Percentiles rank a stretch among this genome's conserved stretches.
These are phyloP conservation scores for Drosophila infuscata DNA, from an alignment of 2,888 invertebrate genomes.

Conservation along the genomic window DNA sequence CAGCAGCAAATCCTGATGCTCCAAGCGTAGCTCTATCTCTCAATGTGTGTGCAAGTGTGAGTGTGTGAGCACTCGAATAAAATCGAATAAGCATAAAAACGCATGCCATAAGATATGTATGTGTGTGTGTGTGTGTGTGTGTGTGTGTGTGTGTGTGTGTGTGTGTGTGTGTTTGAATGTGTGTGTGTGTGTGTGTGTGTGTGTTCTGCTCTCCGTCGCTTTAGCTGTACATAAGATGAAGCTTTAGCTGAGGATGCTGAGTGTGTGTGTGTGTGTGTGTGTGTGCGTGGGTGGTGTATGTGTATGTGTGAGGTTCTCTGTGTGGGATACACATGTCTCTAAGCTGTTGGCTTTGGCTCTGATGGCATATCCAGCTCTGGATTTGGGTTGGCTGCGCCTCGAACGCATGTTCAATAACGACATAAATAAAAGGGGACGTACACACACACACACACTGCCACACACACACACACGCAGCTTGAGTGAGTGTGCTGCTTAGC, in stretches of 20 bases:
- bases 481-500: conserved; percentile 53
- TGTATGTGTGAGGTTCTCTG: conserved; percentile 42
- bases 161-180: conserved; percentile 19
- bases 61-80: conserved; percentile 75
- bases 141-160: conserved; percentile 20
- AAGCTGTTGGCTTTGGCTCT: conserved; percentile 49
- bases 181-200: conserved; percentile 20
- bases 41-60: conserved; percentile 40
- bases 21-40: conserved; percentile 58
- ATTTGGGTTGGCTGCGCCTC: conserved; percentile 76
- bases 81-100: conserved; percentile 79
- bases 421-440: conserved; percentile 64
- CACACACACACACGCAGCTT: not conserved
- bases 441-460: conserved; percentile 9
- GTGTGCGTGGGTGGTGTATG: conserved; percentile 18
- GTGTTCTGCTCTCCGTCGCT: conserved; percentile 37
- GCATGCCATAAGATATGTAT: conserved; percentile 67
- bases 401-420: conserved; percentile 80
- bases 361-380: conserved; percentile 49
- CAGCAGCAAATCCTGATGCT: conserved; percentile 77
- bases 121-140: conserved; percentile 20
- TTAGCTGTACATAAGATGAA: conserved; percentile 61
- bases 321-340: conserved; percentile 67
- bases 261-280: conserved; percentile 15
- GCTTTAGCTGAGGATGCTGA: conserved; percentile 24